Conservation (phyloP, 2,113 vertebrate genomes). For the Thunnus maccoyii region DNA sequence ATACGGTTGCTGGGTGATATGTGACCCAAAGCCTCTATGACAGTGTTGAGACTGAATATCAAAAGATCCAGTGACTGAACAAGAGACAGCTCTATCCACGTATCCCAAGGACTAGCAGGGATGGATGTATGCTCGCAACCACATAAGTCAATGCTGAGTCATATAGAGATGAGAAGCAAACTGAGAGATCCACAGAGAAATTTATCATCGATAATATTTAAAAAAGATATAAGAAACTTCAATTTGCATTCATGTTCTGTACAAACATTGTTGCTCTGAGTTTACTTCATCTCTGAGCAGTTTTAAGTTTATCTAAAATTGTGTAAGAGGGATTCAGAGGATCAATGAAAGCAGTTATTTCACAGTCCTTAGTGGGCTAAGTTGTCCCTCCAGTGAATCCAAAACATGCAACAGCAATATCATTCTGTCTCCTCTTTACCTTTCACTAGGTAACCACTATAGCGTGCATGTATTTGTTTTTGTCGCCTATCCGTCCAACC, state of each 20-base stretch:
- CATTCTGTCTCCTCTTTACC: not conserved
- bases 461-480: not conserved
- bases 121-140: not conserved
- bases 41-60: conserved; percentile 31
- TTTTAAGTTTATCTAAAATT: not conserved
- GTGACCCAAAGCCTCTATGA: conserved; percentile 32
- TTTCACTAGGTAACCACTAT: not conserved
- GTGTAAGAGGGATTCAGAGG: not conserved
- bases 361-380: not conserved
- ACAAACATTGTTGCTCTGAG: not conserved
- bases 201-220: not conserved
- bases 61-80: conserved; percentile 3
- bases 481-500: conserved; percentile 7
- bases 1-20: conserved; percentile 31
- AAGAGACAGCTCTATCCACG: conserved; percentile 25
- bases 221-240: not conserved
- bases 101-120: conserved; percentile 1
- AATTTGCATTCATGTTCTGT: not conserved
- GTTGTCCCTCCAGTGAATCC: not conserved
- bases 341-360: not conserved
- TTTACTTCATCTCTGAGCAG: not conserved
- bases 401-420: not conserved
- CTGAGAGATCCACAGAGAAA: not conserved
- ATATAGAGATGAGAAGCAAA: not conserved
- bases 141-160: not conserved